Evolutionary conservation across 2,113 vertebrate genomes (phyloP), one percentile per base, ranked within the genome.

Genomic region (Ictalurus furcatus): DNA sequence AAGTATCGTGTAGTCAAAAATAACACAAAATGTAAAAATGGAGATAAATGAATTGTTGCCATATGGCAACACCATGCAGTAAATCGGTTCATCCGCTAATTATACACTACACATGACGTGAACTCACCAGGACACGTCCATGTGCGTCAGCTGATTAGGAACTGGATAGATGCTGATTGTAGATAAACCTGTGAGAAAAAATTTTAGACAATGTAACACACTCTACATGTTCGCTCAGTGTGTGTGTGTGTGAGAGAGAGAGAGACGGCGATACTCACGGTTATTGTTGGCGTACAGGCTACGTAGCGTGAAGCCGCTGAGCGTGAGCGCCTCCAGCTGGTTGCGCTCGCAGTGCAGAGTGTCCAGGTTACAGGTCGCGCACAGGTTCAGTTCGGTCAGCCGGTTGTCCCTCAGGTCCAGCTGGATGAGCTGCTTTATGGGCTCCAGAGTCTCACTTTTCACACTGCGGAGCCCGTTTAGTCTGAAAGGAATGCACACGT

Each of bases 91-190:
- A n/a, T 69, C 12, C 54, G 12, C 2, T 58, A 25, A 12, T 52
- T 54, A 54, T n/a, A 54, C 44, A 79, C 17, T 48, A 12, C 9
- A 78, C 25, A 6, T 59, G 14, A 78, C 16, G 12, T 59, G 14
- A 79, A 96, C 97, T 97, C 95, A 99, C 98, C 97, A 96, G 91
- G 97, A 98, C 89, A 99, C 94, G 90, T 99, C 97, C 95, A 98
- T 94, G 91, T 96, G 95, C 8, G 96, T 96, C 90, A 99, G 94
- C 85, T 97, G 96, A 93, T 94, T 96, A 79, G 98, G 98, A 91
- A 97, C 97, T 0, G 97, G 97, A 91, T 97, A 99, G 91, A 98
- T 92, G 94, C 94, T 98, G 92, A 99, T 94, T 76, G 97, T 93
- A 89, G 95, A 94, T 91, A 99, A 94, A 92, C 96, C 98, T 99